Evolutionary conservation across 1,140 invertebrate genomes (phyloP), one percentile per base, ranked within the genome.

Genomic region (Drosophila sucinea): DNA sequence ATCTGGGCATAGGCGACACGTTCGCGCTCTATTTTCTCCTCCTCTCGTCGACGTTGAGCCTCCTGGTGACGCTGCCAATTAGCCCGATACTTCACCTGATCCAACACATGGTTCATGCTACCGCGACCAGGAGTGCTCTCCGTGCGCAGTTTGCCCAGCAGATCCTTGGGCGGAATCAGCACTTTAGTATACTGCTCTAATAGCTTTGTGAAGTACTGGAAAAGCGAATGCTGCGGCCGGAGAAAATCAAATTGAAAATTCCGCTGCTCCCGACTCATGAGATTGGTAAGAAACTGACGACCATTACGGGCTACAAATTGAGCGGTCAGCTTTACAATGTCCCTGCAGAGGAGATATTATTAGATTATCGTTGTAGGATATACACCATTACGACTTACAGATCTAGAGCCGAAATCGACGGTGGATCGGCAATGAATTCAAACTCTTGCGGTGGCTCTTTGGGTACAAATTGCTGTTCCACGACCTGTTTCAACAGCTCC

Each of bases 181-280:
- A 99, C 94, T 97, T 99, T 94, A 0, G 98, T 99, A 87, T 99
- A 99, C 89, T 99, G 99, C 86, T 99, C 98, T 23, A 99, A 93
- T 0, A 99, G 93, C 90, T 99, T 98, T 1, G 98, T 99, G 91
- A 99, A 99, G 92, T 99, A 99, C 86, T 98, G 97, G 92, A 99
- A 99, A 0, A 99, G 94, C 1, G 98, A 99, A 93, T 99, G 99
- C 86, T 99, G 98, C 0, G 99, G 99, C 17, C 99, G 94, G 3
- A 99, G 93, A 92, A 99, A 99, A 92, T 99, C 99, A 94, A 99
- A 99, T 85, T 99, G 98, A 90, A 98, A 99, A 92, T 99, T 99
- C 6, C 98, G 94, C 86, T 99, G 98, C 91, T 99, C 99, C 29
- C 98, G 94, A 84, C 99, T 99, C 98, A 99, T 99, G 6, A 99